Evolutionary conservation across 2,888 invertebrate species (phyloP).

Genomic region (Chirona hameri): DNA sequence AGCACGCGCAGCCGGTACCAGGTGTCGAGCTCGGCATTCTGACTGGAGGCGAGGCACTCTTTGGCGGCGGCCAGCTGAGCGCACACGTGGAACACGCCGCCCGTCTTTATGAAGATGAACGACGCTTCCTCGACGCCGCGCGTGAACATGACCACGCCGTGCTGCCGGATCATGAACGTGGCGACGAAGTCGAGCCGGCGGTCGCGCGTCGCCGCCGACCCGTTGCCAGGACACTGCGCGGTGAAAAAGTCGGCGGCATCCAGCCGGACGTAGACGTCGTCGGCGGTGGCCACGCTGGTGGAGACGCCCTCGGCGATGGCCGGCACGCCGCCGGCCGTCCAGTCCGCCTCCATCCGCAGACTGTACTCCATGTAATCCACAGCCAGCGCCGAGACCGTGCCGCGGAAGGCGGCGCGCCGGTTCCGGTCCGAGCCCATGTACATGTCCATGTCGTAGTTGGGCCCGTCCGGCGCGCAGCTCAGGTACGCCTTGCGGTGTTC

Average conservation of each 20-base stretch:
- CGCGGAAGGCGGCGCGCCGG: not conserved
- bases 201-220: not conserved
- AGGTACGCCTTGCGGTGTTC: not conserved
- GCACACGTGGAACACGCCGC: constrained; percentile 6
- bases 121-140: not conserved
- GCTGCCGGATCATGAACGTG: not conserved
- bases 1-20: constrained; percentile 22
- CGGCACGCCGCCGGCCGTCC: constrained; percentile 14
- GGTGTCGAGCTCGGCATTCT: not conserved
- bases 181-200: not conserved
- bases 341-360: not conserved
- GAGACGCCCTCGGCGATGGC: not conserved
- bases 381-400: constrained; percentile 11
- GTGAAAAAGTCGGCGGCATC: constrained; percentile 6
- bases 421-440: not conserved
- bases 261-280: constrained; percentile 2
- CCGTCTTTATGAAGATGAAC: constrained; percentile 4
- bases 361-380: constrained; percentile 27
- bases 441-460: constrained; percentile 30
- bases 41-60: constrained; percentile 8
- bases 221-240: not conserved
- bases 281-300: not conserved
- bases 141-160: constrained; percentile 25
- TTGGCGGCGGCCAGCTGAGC: not conserved
- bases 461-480: not conserved